Conservation (phyloP, 2,888 invertebrate genomes). For the Thymelicus lineola region DNA sequence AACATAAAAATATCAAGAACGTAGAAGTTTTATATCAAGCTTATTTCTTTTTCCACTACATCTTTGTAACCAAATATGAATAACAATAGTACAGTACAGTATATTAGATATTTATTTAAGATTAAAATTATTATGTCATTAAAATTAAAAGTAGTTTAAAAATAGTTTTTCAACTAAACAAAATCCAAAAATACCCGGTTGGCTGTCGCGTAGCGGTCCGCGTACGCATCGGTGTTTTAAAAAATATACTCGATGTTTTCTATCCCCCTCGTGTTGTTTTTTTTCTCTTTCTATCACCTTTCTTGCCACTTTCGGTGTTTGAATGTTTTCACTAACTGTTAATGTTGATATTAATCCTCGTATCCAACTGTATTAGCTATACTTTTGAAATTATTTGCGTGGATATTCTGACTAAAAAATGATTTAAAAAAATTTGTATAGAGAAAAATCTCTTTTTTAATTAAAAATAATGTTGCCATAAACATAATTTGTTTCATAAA, state of each 20-base stretch:
- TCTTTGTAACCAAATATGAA: background rate
- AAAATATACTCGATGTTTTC: constrained; percentile 75
- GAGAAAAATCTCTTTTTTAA: background rate
- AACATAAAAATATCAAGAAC: too few relatives aligned
- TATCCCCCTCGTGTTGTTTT: constrained; percentile 75
- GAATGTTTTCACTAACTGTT: constrained; percentile 85
- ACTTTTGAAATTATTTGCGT: constrained; percentile 40
- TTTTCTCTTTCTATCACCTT: constrained; percentile 77
- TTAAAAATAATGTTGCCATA: background rate
- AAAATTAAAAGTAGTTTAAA: constrained; percentile 25
- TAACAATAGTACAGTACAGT: constrained; percentile 12
- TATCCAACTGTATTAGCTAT: constrained; percentile 59
- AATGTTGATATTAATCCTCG: constrained; percentile 77
- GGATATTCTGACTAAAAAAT: constrained; percentile 23
- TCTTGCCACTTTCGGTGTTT: constrained; percentile 82
- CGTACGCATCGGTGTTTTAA: constrained; percentile 80
- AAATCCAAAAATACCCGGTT: constrained; percentile 79
- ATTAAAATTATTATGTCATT: background rate
- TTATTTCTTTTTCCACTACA: too few relatives aligned
- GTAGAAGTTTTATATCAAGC: too few relatives aligned
- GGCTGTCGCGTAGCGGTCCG: constrained; percentile 70
- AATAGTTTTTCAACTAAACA: constrained; percentile 43
- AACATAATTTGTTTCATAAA: background rate
- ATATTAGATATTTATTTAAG: constrained; percentile 6
- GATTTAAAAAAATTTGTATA: too few relatives aligned